Percentiles rank a stretch among this genome's conserved stretches.
phyloP scores from a whole-genome alignment of 2,797 vertebrate genomes.

The Anguilla obscura region DNA sequence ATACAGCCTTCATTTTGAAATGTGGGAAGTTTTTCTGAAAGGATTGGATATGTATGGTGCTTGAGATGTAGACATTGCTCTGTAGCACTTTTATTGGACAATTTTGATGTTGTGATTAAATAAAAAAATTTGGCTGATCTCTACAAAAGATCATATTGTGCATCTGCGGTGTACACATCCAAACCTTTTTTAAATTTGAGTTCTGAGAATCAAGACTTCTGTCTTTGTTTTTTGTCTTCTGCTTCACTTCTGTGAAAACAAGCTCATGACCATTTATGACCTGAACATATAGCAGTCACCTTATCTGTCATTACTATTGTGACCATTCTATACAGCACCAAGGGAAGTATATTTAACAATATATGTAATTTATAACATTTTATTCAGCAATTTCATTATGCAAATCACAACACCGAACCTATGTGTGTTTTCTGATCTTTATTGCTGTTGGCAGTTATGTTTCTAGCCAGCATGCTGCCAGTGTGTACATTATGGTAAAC shows the following conservation, averaged over 20 bases:
- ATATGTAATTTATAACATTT: constrained; percentile 8
- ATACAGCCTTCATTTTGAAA: neutral
- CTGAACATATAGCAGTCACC: neutral
- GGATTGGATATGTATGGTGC: neutral
- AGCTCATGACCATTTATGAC: neutral
- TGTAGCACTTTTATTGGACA: neutral
- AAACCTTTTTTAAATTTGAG: neutral
- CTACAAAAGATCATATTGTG: neutral
- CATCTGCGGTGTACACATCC: neutral
- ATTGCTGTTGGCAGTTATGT: neutral
- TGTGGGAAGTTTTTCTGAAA: neutral
- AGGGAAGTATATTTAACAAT: neutral
- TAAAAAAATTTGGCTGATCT: neutral
- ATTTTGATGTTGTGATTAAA: neutral
- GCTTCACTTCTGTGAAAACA: neutral
- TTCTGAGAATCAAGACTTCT: neutral
- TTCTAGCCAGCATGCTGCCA: neutral
- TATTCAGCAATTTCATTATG: constrained; percentile 13
- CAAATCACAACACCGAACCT: neutral
- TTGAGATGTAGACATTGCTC: neutral
- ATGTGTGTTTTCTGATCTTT: neutral
- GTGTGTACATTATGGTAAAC: neutral
- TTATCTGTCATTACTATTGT: neutral
- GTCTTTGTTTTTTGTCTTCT: neutral
- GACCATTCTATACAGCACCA: neutral